Percentiles rank a stretch among this genome's conserved stretches.
These are phyloP conservation scores for Holothuria leucospilota DNA, from an alignment of 53 echinoderm and acorn worm genomes.

Conservation along the genomic window DNA sequence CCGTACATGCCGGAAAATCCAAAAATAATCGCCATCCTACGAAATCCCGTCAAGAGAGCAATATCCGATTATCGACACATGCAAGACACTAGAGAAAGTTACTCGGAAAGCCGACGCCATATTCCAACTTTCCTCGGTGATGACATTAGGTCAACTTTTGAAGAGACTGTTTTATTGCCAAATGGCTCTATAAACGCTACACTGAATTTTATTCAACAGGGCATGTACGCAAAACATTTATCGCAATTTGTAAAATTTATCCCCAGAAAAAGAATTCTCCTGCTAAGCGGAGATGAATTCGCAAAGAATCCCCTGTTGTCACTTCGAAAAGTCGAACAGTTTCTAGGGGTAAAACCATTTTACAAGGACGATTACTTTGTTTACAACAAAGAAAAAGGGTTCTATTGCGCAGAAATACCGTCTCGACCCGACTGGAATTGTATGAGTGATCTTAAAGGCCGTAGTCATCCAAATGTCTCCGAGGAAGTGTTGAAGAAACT, in stretches of 20 bases:
- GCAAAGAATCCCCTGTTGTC: constrained; percentile 28
- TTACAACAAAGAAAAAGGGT: constrained; percentile 57
- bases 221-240: not conserved
- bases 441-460: constrained; percentile 16
- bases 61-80: constrained; percentile 30
- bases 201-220: constrained; percentile 19
- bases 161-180: constrained; percentile 33
- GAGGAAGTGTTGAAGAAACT: constrained; percentile 19
- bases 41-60: constrained; percentile 32
- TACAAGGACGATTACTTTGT: constrained; percentile 54
- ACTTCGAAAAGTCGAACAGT: constrained; percentile 52
- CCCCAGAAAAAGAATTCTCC: constrained; percentile 28
- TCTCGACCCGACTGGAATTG: constrained; percentile 14
- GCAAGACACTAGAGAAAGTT: not conserved
- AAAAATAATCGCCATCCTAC: not conserved
- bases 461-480: constrained; percentile 16
- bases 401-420: constrained; percentile 48
- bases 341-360: constrained; percentile 55
- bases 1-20: not conserved
- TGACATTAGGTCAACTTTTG: constrained; percentile 32
- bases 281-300: constrained; percentile 56
- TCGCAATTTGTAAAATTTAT: not conserved
- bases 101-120: not conserved
- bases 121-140: not conserved
- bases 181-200: not conserved